A percentile compares a stretch with the other conserved stretches of the same genome.
Evolutionary conservation across 2,888 invertebrate species (phyloP).

Genomic region (Theodoxus fluviatilis): DNA sequence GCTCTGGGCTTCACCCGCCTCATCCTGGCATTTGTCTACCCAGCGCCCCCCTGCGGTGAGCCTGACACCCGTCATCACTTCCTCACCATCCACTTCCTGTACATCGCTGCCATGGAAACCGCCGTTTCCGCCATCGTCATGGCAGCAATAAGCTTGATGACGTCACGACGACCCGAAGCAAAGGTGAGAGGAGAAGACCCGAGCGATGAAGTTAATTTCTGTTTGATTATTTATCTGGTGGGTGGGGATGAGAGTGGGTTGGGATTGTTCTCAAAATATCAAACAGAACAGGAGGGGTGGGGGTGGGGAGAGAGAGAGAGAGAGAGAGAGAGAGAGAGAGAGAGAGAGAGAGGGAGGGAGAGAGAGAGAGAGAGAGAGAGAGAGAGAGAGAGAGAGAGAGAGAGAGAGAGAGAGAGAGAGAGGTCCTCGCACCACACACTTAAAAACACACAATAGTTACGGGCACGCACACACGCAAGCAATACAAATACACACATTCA

Average conservation of each 20-base stretch:
- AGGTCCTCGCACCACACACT: no score
- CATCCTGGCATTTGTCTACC: constrained; percentile 32
- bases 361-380: no score
- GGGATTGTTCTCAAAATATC: no score
- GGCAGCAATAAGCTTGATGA: constrained; percentile 28
- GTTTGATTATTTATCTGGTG: background rate
- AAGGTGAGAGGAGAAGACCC: constrained; percentile 24
- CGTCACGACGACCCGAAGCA: constrained; percentile 23
- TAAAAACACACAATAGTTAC: no score
- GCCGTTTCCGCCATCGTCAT: constrained; percentile 28
- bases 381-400: no score
- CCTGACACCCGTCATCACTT: constrained; percentile 28
- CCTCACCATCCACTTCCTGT: constrained; percentile 35
- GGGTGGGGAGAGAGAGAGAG: no score
- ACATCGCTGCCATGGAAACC: constrained; percentile 33
- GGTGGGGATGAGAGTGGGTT: background rate
- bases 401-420: no score
- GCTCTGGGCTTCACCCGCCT: constrained; percentile 31
- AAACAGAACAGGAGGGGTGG: no score
- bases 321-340: no score
- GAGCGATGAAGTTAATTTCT: background rate
- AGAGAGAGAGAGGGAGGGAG: no score
- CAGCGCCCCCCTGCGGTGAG: constrained; percentile 32
- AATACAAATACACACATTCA: no score
- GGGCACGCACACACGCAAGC: no score